Conservation (phyloP, 2,113 vertebrate species). For the Ornithorhynchus anatinus region DNA sequence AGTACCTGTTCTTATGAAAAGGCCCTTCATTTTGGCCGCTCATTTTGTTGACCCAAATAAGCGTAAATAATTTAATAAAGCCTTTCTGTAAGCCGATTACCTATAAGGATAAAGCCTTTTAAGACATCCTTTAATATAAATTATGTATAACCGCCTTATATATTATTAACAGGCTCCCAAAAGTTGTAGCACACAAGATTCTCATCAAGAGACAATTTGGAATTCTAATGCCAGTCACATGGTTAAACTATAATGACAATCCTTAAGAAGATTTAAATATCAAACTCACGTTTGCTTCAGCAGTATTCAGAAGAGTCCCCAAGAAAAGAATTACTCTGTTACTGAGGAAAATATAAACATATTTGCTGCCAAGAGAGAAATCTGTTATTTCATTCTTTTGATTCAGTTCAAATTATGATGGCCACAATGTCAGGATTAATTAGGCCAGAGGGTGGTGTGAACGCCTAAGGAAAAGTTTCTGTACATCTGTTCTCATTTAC, state of each 20-base stretch:
- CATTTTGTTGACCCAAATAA: slow-evolving; percentile 60
- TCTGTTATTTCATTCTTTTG: slow-evolving; percentile 51
- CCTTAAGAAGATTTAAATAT: background rate
- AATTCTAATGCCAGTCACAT: slow-evolving; percentile 11
- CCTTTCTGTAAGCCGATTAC: slow-evolving; percentile 58
- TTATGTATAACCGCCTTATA: slow-evolving; percentile 62
- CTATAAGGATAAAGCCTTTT: slow-evolving; percentile 63
- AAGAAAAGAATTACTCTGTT: too few species aligned
- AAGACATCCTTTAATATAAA: slow-evolving; percentile 64
- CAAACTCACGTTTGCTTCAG: too few species aligned
- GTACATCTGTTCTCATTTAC: slow-evolving; percentile 68
- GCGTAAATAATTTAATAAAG: slow-evolving; percentile 63
- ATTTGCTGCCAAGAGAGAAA: slow-evolving; percentile 24
- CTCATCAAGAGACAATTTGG: slow-evolving; percentile 35
- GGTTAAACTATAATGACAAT: background rate
- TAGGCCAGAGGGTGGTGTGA: slow-evolving; percentile 57
- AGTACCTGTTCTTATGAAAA: slow-evolving; percentile 58
- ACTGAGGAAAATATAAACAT: slow-evolving; percentile 48
- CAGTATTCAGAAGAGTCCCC: too few species aligned
- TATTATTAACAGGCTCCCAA: slow-evolving; percentile 64
- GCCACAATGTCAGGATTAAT: slow-evolving; percentile 65
- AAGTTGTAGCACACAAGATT: slow-evolving; percentile 33
- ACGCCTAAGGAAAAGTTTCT: slow-evolving; percentile 56
- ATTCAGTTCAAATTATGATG: slow-evolving; percentile 26
- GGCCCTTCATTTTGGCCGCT: too few species aligned